These are phyloP conservation scores for Phalacrocorax carbo DNA, from an alignment of 2,113 vertebrate species.

Conservation along the genomic window DNA sequence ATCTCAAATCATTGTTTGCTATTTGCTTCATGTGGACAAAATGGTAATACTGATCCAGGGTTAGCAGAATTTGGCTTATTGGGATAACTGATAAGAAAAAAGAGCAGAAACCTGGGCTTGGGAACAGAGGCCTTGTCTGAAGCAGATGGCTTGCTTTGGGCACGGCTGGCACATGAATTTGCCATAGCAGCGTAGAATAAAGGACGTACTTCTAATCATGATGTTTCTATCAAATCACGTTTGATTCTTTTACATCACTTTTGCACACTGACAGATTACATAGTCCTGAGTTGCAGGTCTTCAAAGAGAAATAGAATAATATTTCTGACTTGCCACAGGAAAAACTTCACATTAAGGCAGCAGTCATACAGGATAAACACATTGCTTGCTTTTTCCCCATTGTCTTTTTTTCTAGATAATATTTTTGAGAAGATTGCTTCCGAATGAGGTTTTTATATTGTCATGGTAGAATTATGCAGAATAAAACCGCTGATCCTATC, in stretches of 20 bases:
- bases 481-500: constrained; percentile 41
- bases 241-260: not conserved
- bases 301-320: not conserved
- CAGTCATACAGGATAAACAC: not conserved
- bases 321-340: not conserved
- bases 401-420: constrained; percentile 5
- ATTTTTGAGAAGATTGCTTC: constrained; percentile 27
- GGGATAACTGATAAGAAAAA: not conserved
- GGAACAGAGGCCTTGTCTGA: not conserved
- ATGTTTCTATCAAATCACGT: not conserved
- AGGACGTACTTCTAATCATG: not conserved
- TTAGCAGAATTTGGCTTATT: not conserved
- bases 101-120: not conserved
- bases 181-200: not conserved
- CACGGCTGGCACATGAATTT: not conserved
- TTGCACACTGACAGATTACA: not conserved
- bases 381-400: not conserved
- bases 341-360: not conserved
- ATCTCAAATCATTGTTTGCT: not conserved
- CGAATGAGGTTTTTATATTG: constrained; percentile 16
- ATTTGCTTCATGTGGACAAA: not conserved
- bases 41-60: not conserved
- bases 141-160: not conserved
- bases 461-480: not conserved
- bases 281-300: not conserved